Evolutionary conservation across 2,888 invertebrate genomes (phyloP), one percentile per base, ranked within the genome.

Genomic region (Meganola albula): DNA sequence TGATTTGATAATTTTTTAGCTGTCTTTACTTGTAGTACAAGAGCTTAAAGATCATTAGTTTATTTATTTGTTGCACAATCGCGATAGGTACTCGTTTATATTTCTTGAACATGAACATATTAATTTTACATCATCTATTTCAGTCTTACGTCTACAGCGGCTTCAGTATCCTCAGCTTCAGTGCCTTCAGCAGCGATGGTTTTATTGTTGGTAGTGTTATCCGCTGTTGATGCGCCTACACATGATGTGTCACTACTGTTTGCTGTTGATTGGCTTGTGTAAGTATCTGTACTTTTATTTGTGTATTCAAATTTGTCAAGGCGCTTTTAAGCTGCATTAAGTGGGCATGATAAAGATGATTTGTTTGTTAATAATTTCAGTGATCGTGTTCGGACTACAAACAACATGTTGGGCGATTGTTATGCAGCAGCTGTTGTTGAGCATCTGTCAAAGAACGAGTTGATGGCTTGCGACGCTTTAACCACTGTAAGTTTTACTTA

Each of bases 221-320:
- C 93, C 10, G 92, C 95, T 1, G 92, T 96, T 30, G 93, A 94
- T 61, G 93, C 93, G 9, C 95, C 95, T 0, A 88, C 91, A 1
- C 90, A 92, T 59, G 94, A 95, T 63, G 93, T 95, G 1, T 93
- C 93, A 0, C 73, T 95, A 5, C 83, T 96, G 5, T 94, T 95
- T 62, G 94, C 95, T 32, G 91, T 96, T 27, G 96, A 96, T 65
- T 96, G 96, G 96, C 91, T 96, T 56, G 93, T 95, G 95, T 96
- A 73, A 91, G 93, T 91, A 26, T 6, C 16, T 16, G 16, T 4
- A 16, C 16, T 16, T 16, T 6, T 5, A 16, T 5, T 16, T 16
- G n/a, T n/a, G n/a, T n/a, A n/a, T n/a, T n/a, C n/a, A n/a, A n/a
- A n/a, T n/a, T n/a, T n/a, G n/a, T n/a, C n/a, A n/a, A n/a, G n/a